A percentile compares a stretch with the other conserved stretches of the same genome.
These are phyloP conservation scores for Micropoecilia bifurca DNA, from an alignment of 2,797 vertebrate species.

Conservation along the genomic window DNA sequence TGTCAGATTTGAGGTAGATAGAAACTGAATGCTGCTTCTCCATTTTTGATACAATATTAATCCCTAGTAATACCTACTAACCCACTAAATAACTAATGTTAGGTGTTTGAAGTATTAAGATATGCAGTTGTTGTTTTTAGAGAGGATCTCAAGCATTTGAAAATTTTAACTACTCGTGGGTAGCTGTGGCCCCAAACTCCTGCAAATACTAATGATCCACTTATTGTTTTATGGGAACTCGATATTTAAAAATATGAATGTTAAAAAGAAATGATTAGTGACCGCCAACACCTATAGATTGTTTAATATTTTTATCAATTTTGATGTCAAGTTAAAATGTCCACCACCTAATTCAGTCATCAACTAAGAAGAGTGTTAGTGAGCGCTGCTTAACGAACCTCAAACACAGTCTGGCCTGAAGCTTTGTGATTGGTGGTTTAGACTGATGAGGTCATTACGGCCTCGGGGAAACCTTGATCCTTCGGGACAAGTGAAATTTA, in stretches of 20 bases:
- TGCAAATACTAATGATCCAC: neutral
- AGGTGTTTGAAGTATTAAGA: too few relatives aligned
- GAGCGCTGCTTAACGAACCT: constrained; percentile 39
- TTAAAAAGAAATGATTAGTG: neutral
- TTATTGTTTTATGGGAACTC: neutral
- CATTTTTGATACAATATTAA: too few relatives aligned
- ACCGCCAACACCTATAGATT: neutral
- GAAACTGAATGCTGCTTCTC: too few relatives aligned
- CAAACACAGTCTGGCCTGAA: constrained; percentile 28
- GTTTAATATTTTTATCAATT: neutral
- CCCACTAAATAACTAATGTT: too few relatives aligned
- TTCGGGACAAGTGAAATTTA: constrained; percentile 57
- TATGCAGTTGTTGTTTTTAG: too few relatives aligned
- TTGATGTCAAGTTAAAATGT: constrained; percentile 10
- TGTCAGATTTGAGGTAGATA: too few relatives aligned
- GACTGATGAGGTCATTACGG: constrained; percentile 47
- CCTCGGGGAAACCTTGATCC: constrained; percentile 52
- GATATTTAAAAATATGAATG: neutral
- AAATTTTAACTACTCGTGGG: too few relatives aligned
- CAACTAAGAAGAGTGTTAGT: constrained; percentile 17
- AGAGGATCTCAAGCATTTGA: too few relatives aligned
- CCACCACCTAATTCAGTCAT: neutral
- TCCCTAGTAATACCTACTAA: too few relatives aligned
- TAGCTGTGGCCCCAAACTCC: neutral
- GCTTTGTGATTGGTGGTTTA: constrained; percentile 45